Evolutionary conservation across 2,888 invertebrate genomes (phyloP).

Genomic region (Leptopilina syphax): DNA sequence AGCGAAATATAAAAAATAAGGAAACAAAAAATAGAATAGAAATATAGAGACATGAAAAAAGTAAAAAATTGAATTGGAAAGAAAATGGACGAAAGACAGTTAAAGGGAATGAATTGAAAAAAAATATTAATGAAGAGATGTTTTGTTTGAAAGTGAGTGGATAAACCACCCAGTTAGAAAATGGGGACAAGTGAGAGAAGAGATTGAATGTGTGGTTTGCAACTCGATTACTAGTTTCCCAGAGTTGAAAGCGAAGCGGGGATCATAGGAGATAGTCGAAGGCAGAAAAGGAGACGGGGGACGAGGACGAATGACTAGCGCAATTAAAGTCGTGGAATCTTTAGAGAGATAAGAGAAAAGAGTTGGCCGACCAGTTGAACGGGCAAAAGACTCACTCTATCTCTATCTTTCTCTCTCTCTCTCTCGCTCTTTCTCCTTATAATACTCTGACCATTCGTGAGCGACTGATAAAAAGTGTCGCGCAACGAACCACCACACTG

Average conservation of each 20-base stretch:
- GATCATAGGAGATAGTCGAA: conserved; percentile 60
- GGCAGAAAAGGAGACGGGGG: conserved; percentile 42
- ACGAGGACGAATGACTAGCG: conserved; percentile 58
- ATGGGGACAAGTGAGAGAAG: neutral
- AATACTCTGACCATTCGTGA: conserved; percentile 47
- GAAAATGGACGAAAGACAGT: too few species aligned
- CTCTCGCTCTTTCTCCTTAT: conserved; percentile 11
- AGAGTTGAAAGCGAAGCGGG: conserved; percentile 34
- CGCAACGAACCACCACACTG: conserved; percentile 42
- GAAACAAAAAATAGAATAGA: too few species aligned
- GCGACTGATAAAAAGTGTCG: conserved; percentile 63
- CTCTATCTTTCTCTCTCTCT: neutral
- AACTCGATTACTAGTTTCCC: conserved; percentile 37
- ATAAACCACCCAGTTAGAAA: neutral
- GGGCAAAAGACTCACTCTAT: conserved; percentile 39
- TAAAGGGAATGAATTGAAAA: neutral
- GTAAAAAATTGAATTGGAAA: too few species aligned
- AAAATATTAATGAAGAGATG: neutral
- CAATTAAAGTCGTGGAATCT: conserved; percentile 68
- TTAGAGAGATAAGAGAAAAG: conserved; percentile 58
- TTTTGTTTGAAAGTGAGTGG: neutral
- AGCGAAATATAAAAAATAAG: too few species aligned
- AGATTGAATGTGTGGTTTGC: conserved; percentile 20
- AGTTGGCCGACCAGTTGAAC: conserved; percentile 47
- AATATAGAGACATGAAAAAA: too few species aligned